A percentile compares a stretch with the other conserved stretches of the same genome.
Evolutionary conservation across 2,888 invertebrate species (phyloP).

Genomic region (Schizotus pectinicornis): DNA sequence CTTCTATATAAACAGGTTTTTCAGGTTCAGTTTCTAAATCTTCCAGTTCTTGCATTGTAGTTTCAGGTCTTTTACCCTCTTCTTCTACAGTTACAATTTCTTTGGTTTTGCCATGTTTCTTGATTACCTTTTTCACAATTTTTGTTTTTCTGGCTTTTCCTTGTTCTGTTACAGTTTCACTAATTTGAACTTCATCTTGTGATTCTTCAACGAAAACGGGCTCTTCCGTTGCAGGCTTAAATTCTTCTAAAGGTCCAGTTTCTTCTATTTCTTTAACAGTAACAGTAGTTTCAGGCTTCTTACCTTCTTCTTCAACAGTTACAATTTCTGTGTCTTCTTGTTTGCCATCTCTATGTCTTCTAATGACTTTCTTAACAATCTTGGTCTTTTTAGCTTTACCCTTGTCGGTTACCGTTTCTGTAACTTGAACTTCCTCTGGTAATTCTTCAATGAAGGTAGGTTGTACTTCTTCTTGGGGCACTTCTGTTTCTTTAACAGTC

Average conservation of each 20-base stretch:
- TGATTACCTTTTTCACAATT: constrained; percentile 39
- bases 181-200: constrained; percentile 41
- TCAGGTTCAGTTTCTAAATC: constrained; percentile 46
- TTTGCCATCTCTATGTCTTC: constrained; percentile 45
- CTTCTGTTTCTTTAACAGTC: constrained; percentile 43
- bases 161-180: constrained; percentile 53
- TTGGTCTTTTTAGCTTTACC: constrained; percentile 40
- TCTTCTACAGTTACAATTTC: constrained; percentile 58
- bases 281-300: constrained; percentile 47
- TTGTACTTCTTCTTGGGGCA: constrained; percentile 12
- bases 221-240: constrained; percentile 30
- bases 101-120: constrained; percentile 50
- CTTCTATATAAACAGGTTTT: constrained; percentile 38
- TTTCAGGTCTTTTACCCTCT: constrained; percentile 56
- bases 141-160: constrained; percentile 42
- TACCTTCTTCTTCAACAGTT: constrained; percentile 36
- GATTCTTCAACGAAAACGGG: constrained; percentile 34
- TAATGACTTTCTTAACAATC: constrained; percentile 50
- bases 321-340: constrained; percentile 54
- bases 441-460: constrained; percentile 27
- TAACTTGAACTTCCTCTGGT: constrained; percentile 39
- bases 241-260: constrained; percentile 40
- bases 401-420: constrained; percentile 7
- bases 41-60: constrained; percentile 37
- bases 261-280: constrained; percentile 35